phyloP scores from a whole-genome alignment of 2,888 invertebrate species.

The Drosophila lutescens region DNA sequence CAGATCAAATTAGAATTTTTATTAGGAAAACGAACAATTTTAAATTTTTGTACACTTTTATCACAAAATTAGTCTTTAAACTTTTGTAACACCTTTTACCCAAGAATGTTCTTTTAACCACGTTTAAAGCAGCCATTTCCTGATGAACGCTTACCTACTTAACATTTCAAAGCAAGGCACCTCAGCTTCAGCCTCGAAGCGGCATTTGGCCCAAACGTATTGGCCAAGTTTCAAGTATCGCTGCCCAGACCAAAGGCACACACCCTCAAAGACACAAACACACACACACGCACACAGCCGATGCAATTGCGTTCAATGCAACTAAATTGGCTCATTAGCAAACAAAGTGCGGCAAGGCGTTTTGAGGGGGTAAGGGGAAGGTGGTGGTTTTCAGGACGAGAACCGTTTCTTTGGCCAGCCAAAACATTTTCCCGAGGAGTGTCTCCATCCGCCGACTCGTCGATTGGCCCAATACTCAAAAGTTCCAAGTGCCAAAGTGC shows the following conservation, averaged over 20 bases:
- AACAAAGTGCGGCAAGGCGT: conserved; percentile 50
- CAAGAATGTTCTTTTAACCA: background rate
- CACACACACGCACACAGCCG: conserved; percentile 11
- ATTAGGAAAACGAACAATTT: too few relatives aligned
- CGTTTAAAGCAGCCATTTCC: conserved; percentile 4
- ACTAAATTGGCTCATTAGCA: conserved; percentile 80
- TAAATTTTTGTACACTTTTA: too few relatives aligned
- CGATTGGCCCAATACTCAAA: conserved; percentile 53
- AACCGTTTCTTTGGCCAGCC: conserved; percentile 35
- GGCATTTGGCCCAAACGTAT: conserved; percentile 34
- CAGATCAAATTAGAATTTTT: too few relatives aligned
- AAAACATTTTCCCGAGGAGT: conserved; percentile 25
- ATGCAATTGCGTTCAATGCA: conserved; percentile 69
- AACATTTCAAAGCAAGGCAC: conserved; percentile 68
- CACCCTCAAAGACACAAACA: conserved; percentile 12
- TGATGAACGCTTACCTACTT: conserved; percentile 45
- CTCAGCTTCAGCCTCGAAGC: conserved; percentile 31
- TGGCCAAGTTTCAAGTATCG: conserved; percentile 64
- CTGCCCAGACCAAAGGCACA: conserved; percentile 39
- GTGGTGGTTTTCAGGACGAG: conserved; percentile 6
- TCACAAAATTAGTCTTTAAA: too few relatives aligned
- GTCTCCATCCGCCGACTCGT: conserved; percentile 8
- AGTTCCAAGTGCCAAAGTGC: conserved; percentile 65
- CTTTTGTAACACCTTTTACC: background rate
- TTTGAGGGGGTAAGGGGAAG: background rate